phyloP scores from a whole-genome alignment of 2,113 vertebrate species.

The Pseudorasbora parva region DNA sequence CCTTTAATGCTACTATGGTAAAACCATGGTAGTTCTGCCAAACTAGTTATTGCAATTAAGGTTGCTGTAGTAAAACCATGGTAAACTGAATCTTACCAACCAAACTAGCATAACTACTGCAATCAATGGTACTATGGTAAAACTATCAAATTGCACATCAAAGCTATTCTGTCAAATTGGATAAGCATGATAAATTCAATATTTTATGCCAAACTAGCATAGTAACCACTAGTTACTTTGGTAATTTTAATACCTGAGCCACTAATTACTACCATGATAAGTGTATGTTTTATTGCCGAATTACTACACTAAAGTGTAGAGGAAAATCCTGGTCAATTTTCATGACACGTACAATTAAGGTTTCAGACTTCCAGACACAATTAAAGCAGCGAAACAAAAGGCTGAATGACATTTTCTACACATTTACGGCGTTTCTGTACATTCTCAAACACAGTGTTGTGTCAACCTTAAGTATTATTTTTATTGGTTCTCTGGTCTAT shows the following conservation, averaged over 20 bases:
- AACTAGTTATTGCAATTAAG: too few species aligned
- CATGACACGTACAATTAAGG: neutral
- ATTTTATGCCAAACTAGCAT: neutral
- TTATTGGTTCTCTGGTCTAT: conserved; percentile 51
- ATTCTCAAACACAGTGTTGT: conserved; percentile 24
- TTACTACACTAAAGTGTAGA: neutral
- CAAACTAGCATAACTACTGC: too few species aligned
- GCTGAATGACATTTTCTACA: conserved; percentile 23
- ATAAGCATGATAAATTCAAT: too few species aligned
- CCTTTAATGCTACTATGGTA: too few species aligned
- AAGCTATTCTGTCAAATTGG: too few species aligned
- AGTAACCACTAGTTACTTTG: neutral
- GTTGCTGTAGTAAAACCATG: too few species aligned
- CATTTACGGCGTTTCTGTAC: conserved; percentile 58
- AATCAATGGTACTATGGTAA: neutral
- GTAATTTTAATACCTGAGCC: neutral
- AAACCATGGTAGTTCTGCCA: neutral
- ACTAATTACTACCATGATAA: neutral
- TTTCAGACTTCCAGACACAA: neutral
- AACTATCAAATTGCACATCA: too few species aligned
- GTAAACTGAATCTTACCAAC: neutral
- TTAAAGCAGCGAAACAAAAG: neutral
- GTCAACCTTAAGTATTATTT: conserved; percentile 57
- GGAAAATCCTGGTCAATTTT: neutral
- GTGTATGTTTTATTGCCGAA: neutral